Evolutionary conservation across 2,113 vertebrate species (phyloP), one percentile per base, ranked within the genome.

Genomic region (Phylloscopus trochilus): DNA sequence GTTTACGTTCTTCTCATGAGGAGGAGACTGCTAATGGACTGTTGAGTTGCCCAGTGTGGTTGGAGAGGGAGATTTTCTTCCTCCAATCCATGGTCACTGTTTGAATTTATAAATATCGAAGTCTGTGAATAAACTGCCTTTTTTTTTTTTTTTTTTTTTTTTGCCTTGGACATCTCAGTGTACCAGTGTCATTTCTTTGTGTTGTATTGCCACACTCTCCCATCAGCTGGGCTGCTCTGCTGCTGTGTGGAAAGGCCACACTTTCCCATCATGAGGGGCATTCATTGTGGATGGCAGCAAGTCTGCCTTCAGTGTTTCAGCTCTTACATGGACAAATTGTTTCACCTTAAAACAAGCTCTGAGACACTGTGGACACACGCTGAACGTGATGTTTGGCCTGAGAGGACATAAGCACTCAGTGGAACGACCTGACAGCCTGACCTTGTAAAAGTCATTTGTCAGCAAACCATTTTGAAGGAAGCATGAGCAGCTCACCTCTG

Each of bases 291-390:
- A 68, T 5, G 28, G 83, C 74, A 93, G 39, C 30, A 67, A 41
- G 21, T 7, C 56, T 58, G 33, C 31, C 24, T 47, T 76, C 16
- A 56, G 52, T 35, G 12, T 55, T 20, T 31, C 26, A 58, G 41
- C 18, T 68, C 33, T 56, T 12, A 7, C 3, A 52, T 13, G 8
- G 56, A 37, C 24, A 28, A 35, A 49, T n/a, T 11, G 10, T 46
- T 82, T 75, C 26, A 74, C 15, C 47, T 52, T 28, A 33, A 18
- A 46, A 19, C 43, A 26, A 13, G 22, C 26, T 63, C 46, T 1
- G 4, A 53, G 35, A 15, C 26, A 28, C 2, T 0, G 33, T 5
- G 7, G 67, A 13, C 46, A 28, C 41, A 23, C 46, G 8, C 8
- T 7, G 55, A 74, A 44, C 31, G 49, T 66, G 55, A 4, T 10